A percentile compares a stretch with the other conserved stretches of the same genome.
These are phyloP conservation scores for Phalera bucephala DNA, from an alignment of 2,888 invertebrate genomes.

Conservation along the genomic window DNA sequence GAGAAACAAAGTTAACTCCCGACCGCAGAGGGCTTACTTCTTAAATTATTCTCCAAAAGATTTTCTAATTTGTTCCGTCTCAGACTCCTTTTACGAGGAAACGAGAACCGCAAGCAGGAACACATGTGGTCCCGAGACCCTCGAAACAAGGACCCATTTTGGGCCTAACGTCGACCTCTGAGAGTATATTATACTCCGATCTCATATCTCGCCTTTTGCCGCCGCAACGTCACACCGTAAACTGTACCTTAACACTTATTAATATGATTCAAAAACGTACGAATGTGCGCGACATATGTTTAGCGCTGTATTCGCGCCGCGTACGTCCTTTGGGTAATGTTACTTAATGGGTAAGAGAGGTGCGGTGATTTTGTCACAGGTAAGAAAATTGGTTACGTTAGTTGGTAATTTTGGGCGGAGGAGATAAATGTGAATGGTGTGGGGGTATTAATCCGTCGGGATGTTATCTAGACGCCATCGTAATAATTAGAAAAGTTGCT, in stretches of 20 bases:
- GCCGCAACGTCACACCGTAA: slow-evolving; percentile 41
- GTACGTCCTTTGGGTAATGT: slow-evolving; percentile 80
- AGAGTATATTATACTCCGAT: slow-evolving; percentile 58
- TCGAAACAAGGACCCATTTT: slow-evolving; percentile 51
- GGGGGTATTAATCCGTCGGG: slow-evolving; percentile 37
- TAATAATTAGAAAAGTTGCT: slow-evolving; percentile 2
- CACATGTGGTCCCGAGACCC: slow-evolving; percentile 48
- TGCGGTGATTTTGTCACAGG: slow-evolving; percentile 80
- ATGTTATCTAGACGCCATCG: no score
- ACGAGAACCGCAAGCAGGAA: slow-evolving; percentile 50
- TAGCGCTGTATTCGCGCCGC: slow-evolving; percentile 62
- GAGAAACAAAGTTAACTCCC: slow-evolving; percentile 60
- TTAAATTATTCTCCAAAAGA: slow-evolving; percentile 81
- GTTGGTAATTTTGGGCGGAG: slow-evolving; percentile 67
- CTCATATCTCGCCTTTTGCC: slow-evolving; percentile 50
- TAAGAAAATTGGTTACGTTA: slow-evolving; percentile 81
- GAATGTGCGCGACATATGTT: slow-evolving; percentile 45
- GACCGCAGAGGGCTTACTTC: slow-evolving; percentile 56
- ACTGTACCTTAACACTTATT: slow-evolving; percentile 62
- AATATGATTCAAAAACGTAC: slow-evolving; percentile 62
- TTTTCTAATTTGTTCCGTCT: slow-evolving; percentile 79
- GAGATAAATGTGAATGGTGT: slow-evolving; percentile 65
- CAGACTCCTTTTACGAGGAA: slow-evolving; percentile 53
- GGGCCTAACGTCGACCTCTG: slow-evolving; percentile 56
- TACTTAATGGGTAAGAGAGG: slow-evolving; percentile 74